Conservation (phyloP, 2,113 vertebrate species). For the Mustelus asterias region DNA sequence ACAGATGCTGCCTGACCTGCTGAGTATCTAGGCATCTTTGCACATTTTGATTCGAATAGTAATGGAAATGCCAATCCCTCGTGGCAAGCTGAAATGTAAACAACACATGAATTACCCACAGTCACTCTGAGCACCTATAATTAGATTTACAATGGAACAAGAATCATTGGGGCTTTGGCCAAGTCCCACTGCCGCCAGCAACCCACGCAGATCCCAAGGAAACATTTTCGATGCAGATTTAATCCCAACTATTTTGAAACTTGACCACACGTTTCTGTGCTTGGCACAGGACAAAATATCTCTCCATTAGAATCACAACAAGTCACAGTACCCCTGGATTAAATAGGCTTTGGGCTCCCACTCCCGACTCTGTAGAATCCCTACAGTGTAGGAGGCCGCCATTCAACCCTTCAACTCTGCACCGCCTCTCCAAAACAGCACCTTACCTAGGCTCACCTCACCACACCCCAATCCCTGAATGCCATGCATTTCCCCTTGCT, state of each 20-base stretch:
- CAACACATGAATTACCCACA: not conserved
- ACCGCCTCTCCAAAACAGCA: too few species aligned
- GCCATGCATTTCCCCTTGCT: too few species aligned
- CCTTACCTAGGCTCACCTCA: too few species aligned
- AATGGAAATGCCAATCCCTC: not conserved
- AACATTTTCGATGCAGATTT: not conserved
- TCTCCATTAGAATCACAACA: not conserved
- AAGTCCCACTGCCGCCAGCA: not conserved
- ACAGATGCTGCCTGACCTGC: not conserved
- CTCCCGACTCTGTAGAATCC: not conserved
- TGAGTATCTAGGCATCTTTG: not conserved
- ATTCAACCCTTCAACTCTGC: too few species aligned
- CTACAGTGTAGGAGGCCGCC: too few species aligned
- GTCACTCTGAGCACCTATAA: not conserved
- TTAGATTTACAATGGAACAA: not conserved
- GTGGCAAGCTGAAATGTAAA: not conserved
- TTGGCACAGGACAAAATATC: not conserved
- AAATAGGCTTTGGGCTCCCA: not conserved
- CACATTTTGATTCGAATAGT: not conserved
- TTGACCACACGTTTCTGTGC: not conserved
- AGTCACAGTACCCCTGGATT: not conserved
- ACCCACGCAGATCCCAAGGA: slow-evolving; percentile 21
- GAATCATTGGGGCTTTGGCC: not conserved
- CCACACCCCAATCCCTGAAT: too few species aligned
- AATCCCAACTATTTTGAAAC: not conserved